Evolutionary conservation across 2,888 invertebrate species (phyloP).

Genomic region (Chrysolina americana): DNA sequence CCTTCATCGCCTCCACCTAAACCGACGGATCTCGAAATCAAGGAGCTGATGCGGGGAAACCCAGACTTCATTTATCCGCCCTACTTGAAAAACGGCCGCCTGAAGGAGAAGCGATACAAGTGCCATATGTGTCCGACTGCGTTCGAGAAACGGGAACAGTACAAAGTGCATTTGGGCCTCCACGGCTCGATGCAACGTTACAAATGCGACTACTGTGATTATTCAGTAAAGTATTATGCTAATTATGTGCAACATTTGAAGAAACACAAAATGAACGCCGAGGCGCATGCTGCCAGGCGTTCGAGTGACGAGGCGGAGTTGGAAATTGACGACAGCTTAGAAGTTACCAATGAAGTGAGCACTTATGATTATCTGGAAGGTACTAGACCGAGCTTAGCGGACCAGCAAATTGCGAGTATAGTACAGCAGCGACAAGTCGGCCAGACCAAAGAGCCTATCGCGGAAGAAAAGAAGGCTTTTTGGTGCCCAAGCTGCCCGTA

Average conservation of each 20-base stretch:
- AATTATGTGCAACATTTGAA: slow-evolving; percentile 87
- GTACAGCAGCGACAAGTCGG: slow-evolving; percentile 72
- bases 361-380: slow-evolving; percentile 59
- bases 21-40: slow-evolving; percentile 79
- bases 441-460: slow-evolving; percentile 56
- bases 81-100: slow-evolving; percentile 80
- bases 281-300: slow-evolving; percentile 75
- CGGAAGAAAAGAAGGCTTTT: slow-evolving; percentile 76
- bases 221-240: slow-evolving; percentile 89
- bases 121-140: slow-evolving; percentile 91
- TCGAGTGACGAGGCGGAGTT: slow-evolving; percentile 63
- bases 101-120: slow-evolving; percentile 85
- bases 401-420: slow-evolving; percentile 76
- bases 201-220: slow-evolving; percentile 88
- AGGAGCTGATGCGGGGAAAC: slow-evolving; percentile 80
- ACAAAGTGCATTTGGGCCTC: slow-evolving; percentile 84
- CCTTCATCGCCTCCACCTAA: slow-evolving; percentile 41
- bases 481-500: slow-evolving; percentile 87
- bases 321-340: slow-evolving; percentile 61
- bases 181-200: slow-evolving; percentile 89
- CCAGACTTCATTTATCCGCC: slow-evolving; percentile 85
- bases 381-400: slow-evolving; percentile 74
- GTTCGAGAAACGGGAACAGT: slow-evolving; percentile 88
- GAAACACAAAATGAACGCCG: slow-evolving; percentile 82
- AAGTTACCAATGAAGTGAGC: slow-evolving; percentile 51